phyloP scores from a whole-genome alignment of 2,888 invertebrate genomes.

The Meghimatium bilineatum region DNA sequence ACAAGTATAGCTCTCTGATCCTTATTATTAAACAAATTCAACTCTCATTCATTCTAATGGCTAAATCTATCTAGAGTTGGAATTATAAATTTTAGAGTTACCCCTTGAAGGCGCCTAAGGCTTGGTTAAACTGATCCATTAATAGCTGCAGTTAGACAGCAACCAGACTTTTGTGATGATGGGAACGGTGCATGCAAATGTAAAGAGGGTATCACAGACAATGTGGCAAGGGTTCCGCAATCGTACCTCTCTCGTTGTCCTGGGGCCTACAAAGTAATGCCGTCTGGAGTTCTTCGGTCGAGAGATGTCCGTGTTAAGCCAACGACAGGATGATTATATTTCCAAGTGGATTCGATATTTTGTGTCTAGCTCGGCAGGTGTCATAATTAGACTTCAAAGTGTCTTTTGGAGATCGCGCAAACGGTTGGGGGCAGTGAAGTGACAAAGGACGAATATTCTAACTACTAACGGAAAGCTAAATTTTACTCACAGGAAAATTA shows the following conservation, averaged over 20 bases:
- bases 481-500: too few species aligned
- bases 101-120: background rate
- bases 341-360: background rate
- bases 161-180: background rate
- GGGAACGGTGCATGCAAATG: background rate
- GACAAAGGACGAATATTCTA: background rate
- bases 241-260: background rate
- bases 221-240: background rate
- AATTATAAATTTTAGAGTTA: background rate
- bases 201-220: background rate
- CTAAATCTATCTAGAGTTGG: background rate
- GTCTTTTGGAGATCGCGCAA: background rate
- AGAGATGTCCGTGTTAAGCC: conserved; percentile 13
- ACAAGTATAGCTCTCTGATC: too few species aligned
- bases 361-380: background rate
- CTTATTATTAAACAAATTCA: too few species aligned
- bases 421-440: background rate
- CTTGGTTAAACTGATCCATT: background rate
- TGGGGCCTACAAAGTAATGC: background rate
- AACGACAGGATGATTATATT: background rate
- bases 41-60: background rate
- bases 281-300: background rate
- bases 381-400: background rate
- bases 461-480: too few species aligned
- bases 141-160: background rate